phyloP scores from a whole-genome alignment of 2,888 invertebrate species.

The Thalpophila matura region DNA sequence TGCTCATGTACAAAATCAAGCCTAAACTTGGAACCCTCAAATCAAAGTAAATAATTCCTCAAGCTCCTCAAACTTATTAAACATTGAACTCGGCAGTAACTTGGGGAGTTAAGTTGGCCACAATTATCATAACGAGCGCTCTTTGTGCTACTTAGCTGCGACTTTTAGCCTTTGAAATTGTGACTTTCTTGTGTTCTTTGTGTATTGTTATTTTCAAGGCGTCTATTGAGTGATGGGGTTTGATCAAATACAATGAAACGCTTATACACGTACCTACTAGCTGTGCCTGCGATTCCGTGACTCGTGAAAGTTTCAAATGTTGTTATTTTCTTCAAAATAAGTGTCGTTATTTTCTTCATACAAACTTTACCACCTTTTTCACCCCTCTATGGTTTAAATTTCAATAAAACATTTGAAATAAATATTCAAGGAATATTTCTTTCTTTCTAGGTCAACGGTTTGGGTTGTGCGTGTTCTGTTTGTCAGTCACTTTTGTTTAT shows the following conservation, averaged over 20 bases:
- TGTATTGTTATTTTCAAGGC: conserved; percentile 44
- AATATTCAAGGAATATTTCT: too few species aligned
- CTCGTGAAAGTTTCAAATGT: too few species aligned
- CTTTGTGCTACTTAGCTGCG: conserved; percentile 63
- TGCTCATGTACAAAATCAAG: conserved; percentile 31
- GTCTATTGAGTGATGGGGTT: conserved; percentile 31
- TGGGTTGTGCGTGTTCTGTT: too few species aligned
- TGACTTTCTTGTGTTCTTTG: conserved; percentile 49
- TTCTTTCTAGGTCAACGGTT: too few species aligned
- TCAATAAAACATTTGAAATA: too few species aligned
- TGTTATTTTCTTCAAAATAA: too few species aligned
- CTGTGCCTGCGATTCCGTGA: too few species aligned
- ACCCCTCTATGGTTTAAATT: too few species aligned
- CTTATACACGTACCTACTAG: background rate
- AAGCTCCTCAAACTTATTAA: conserved; percentile 59
- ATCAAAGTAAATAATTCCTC: conserved; percentile 63
- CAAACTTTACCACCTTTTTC: too few species aligned
- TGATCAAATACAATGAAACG: conserved; percentile 18
- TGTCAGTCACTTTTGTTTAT: too few species aligned
- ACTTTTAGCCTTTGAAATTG: conserved; percentile 56
- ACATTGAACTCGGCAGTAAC: conserved; percentile 61
- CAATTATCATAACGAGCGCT: conserved; percentile 75
- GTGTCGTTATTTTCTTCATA: too few species aligned
- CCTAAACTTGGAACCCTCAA: conserved; percentile 33
- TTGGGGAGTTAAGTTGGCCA: conserved; percentile 66